Percentiles rank a stretch among this genome's conserved stretches.
Conservation (phyloP, 2,797 vertebrate species). For the Eupleurogrammus muticus region DNA sequence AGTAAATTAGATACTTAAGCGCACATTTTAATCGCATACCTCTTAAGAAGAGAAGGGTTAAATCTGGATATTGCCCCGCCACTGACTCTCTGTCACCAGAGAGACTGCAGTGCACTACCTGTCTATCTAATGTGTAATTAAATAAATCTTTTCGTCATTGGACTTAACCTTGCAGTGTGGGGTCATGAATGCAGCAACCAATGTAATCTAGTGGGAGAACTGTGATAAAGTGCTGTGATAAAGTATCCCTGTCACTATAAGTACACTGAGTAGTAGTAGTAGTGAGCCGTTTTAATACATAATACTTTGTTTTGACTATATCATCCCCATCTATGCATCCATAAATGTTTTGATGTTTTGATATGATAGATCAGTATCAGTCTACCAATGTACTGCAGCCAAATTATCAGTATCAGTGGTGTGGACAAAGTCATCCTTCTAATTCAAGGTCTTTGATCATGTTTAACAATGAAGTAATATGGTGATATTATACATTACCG, state of each 20-base stretch:
- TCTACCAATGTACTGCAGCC: too few relatives aligned
- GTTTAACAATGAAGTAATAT: too few relatives aligned
- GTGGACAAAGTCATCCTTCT: too few relatives aligned
- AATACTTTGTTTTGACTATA: not conserved
- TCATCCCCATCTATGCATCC: too few relatives aligned
- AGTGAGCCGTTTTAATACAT: not conserved
- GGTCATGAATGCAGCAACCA: constrained; percentile 14
- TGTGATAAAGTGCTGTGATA: not conserved
- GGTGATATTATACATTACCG: too few relatives aligned
- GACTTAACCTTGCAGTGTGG: constrained; percentile 31
- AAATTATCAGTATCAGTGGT: too few relatives aligned
- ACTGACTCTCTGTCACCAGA: constrained; percentile 46
- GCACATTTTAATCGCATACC: constrained; percentile 55
- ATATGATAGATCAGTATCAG: too few relatives aligned
- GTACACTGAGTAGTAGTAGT: not conserved
- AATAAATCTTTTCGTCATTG: constrained; percentile 44
- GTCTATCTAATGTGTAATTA: constrained; percentile 51
- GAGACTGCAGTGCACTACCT: constrained; percentile 49
- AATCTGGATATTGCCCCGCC: constrained; percentile 56
- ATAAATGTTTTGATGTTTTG: too few relatives aligned
- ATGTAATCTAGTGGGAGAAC: not conserved
- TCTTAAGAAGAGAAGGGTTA: constrained; percentile 39
- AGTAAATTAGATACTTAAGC: constrained; percentile 71
- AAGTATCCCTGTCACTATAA: not conserved
- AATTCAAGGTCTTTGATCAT: too few relatives aligned